Evolutionary conservation across 2,797 vertebrate genomes (phyloP), one percentile per base, ranked within the genome.

Genomic region (Schizopygopsis pylzovi): DNA sequence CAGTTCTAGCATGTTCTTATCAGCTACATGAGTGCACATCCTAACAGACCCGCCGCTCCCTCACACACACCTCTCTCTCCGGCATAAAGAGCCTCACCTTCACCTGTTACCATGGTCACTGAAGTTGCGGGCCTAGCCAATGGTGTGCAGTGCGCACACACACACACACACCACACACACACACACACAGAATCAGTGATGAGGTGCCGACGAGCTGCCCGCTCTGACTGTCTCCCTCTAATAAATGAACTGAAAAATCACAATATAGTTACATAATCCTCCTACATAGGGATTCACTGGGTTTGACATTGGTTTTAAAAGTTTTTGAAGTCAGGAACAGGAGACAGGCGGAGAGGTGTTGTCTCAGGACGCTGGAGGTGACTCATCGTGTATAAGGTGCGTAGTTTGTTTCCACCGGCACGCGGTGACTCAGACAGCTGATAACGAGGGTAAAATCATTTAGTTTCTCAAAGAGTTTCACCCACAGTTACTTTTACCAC

Each of bases 91-190:
- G 88, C 89, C 91, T 93, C 92, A 93, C 92, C 91, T 93, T 90
- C 89, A 73, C 89, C 79, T 20, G 94, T 95, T 96, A 90, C 94
- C 95, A 95, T 95, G 95, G 94, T 91, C 93, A 95, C 95, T 90
- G 91, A 28, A 93, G 91, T 88, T 90, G 87, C 86, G 85, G 88
- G 81, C 86, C 88, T 91, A 93, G 88, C 86, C 87, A 88, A 91
- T 93, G 61, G 61, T 1, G 1, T 28, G 25, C 25, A 6, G 61
- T 85, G 87, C 83, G 83, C 89, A 86, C 25, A 33, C 33, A 33
- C 33, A 33, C 33, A 84, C 89, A 86, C 25, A 28, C 25, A 28
- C 25, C 25, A 28, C 89, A 86, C 25, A 33, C 33, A 33, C 33
- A 33, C 88, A 88, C 89, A 45, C n/a, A n/a, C 77, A 80, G 90